Conservation (phyloP, 1,140 invertebrate genomes). For the Globodera rostochiensis region DNA sequence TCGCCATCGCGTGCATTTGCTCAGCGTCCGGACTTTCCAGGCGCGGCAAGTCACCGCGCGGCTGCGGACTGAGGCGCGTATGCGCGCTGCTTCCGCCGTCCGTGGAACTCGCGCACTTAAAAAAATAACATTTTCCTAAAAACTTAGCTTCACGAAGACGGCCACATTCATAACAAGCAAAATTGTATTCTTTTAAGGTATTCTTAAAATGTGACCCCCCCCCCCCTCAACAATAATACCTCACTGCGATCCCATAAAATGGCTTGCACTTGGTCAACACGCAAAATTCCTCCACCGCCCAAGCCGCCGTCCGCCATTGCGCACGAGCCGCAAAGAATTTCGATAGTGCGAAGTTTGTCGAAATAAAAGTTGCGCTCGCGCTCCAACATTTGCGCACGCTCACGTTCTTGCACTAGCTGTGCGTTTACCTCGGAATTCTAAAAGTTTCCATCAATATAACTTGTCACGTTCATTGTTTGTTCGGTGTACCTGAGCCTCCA, state of each 20-base stretch:
- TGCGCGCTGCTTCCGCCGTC: neutral
- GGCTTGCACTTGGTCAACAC: conserved; percentile 9
- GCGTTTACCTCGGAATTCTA: conserved; percentile 16
- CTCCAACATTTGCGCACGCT: conserved; percentile 31
- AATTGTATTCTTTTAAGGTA: too few species aligned
- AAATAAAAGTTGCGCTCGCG: conserved; percentile 96
- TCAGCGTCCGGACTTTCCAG: neutral
- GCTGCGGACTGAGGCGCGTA: conserved; percentile 8
- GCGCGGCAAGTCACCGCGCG: neutral
- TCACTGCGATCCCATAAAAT: neutral
- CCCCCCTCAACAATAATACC: neutral
- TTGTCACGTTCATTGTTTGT: neutral
- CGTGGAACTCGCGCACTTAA: neutral
- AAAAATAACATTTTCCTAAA: neutral
- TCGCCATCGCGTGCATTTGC: neutral
- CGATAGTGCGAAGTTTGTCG: conserved; percentile 93
- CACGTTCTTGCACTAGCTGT: neutral
- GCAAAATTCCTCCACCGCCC: neutral
- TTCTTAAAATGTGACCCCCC: too few species aligned
- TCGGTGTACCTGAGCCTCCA: neutral
- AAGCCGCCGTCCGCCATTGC: neutral
- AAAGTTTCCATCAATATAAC: neutral
- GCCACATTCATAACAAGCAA: neutral
- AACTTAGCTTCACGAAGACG: too few species aligned
- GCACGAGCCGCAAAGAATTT: conserved; percentile 79